A percentile compares a stretch with the other conserved stretches of the same genome.
Conservation (phyloP, 2,113 vertebrate species). For the Oncorhynchus nerka region DNA sequence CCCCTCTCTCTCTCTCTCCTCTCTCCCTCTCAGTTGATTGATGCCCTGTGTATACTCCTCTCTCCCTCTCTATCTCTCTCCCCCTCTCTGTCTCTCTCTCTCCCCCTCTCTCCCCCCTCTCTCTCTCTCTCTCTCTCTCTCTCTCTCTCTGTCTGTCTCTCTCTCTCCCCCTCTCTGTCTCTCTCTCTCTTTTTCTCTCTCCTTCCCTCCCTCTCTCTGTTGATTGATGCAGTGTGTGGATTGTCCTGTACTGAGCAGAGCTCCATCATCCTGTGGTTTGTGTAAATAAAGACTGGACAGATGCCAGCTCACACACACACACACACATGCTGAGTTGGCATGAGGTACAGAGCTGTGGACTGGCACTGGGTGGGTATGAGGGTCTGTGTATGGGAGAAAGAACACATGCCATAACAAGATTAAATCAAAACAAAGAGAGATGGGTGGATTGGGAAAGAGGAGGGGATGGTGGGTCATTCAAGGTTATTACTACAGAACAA, state of each 20-base stretch:
- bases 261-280: slow-evolving; percentile 57
- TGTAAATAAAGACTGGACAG: slow-evolving; percentile 58
- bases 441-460: neutral
- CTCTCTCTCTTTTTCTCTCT: neutral
- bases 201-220: slow-evolving; percentile 10
- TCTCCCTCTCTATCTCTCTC: no score
- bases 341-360: slow-evolving; percentile 13
- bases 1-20: fast-evolving
- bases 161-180: no score
- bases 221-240: slow-evolving; percentile 70
- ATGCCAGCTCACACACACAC: slow-evolving; percentile 46
- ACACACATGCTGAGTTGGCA: slow-evolving; percentile 53
- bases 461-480: neutral
- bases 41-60: no score
- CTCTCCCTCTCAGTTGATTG: no score
- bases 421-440: neutral
- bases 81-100: no score
- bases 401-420: slow-evolving; percentile 27
- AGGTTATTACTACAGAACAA: no score
- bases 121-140: no score
- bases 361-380: slow-evolving; percentile 14
- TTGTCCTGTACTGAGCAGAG: slow-evolving; percentile 59
- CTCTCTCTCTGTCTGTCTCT: no score
- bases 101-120: no score
- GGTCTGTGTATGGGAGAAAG: slow-evolving; percentile 8